These are phyloP conservation scores for Parotocinclus haroldoi DNA, from an alignment of 2,797 vertebrate genomes.

Conservation along the genomic window DNA sequence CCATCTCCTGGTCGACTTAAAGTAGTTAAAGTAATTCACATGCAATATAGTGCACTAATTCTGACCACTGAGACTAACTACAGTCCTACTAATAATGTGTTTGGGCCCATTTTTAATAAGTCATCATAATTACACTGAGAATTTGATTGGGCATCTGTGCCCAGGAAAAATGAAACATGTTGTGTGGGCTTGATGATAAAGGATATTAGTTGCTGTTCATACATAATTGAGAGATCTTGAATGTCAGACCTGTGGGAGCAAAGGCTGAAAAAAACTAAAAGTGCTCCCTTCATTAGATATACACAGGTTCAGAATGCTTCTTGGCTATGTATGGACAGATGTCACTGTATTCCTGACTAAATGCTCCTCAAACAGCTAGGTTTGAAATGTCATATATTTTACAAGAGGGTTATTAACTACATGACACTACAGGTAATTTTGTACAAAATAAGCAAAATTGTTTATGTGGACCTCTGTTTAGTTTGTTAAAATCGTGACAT, in stretches of 20 bases:
- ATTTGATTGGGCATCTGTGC: constrained; percentile 78
- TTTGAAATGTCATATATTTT: constrained; percentile 8
- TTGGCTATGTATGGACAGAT: constrained; percentile 41
- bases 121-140: constrained; percentile 78
- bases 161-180: constrained; percentile 81
- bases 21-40: constrained; percentile 61
- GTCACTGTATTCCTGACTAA: constrained; percentile 26
- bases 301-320: constrained; percentile 19
- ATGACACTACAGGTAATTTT: background rate
- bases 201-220: constrained; percentile 84
- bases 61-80: constrained; percentile 69
- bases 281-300: constrained; percentile 64
- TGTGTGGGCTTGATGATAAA: constrained; percentile 79
- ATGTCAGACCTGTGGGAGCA: constrained; percentile 83
- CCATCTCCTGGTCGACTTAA: constrained; percentile 45
- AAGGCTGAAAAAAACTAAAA: constrained; percentile 72
- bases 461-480: too few species aligned
- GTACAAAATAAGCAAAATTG: background rate
- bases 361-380: constrained; percentile 17
- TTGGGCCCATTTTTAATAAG: constrained; percentile 80
- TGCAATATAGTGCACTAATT: constrained; percentile 60
- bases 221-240: constrained; percentile 84
- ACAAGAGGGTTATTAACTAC: background rate
- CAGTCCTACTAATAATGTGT: constrained; percentile 73
- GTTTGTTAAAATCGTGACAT: background rate